phyloP scores from a whole-genome alignment of 1,140 invertebrate genomes.

The Hormaphis cornu region DNA sequence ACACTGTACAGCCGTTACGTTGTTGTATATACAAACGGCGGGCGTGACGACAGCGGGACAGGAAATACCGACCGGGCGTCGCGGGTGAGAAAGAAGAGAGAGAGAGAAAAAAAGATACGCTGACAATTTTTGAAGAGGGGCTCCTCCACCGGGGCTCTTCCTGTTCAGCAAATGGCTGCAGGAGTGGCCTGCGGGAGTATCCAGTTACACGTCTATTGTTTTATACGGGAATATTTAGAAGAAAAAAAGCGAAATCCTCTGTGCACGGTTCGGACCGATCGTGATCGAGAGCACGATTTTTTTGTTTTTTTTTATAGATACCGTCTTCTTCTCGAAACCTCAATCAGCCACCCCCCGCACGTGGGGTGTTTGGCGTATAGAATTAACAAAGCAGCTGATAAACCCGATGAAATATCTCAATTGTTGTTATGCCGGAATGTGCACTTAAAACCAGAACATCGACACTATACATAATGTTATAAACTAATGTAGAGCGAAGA shows the following conservation, averaged over 20 bases:
- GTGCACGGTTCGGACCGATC: background rate
- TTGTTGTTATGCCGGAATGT: background rate
- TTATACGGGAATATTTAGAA: too few relatives aligned
- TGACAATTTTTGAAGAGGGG: conserved; percentile 29
- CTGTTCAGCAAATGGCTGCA: conserved; percentile 9
- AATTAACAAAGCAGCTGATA: background rate
- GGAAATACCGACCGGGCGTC: conserved; percentile 9
- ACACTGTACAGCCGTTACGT: too few relatives aligned
- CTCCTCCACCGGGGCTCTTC: background rate
- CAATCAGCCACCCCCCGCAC: background rate
- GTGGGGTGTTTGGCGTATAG: too few relatives aligned
- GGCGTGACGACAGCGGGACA: background rate
- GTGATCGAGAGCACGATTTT: background rate
- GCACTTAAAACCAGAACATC: too few relatives aligned
- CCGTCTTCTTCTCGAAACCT: too few relatives aligned
- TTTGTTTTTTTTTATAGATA: background rate
- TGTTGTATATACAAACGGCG: background rate
- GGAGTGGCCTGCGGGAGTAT: conserved; percentile 17
- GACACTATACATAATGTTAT: too few relatives aligned
- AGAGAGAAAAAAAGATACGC: conserved; percentile 18
- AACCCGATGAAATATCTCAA: background rate
- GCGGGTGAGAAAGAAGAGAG: conserved; percentile 16
- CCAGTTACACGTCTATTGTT: conserved; percentile 23
- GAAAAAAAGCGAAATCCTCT: conserved; percentile 16
- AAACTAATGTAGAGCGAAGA: too few relatives aligned